Percentiles rank a stretch among this genome's conserved stretches.
phyloP scores from a whole-genome alignment of 2,888 invertebrate genomes.

The Vannuccia rotundouncinata region DNA sequence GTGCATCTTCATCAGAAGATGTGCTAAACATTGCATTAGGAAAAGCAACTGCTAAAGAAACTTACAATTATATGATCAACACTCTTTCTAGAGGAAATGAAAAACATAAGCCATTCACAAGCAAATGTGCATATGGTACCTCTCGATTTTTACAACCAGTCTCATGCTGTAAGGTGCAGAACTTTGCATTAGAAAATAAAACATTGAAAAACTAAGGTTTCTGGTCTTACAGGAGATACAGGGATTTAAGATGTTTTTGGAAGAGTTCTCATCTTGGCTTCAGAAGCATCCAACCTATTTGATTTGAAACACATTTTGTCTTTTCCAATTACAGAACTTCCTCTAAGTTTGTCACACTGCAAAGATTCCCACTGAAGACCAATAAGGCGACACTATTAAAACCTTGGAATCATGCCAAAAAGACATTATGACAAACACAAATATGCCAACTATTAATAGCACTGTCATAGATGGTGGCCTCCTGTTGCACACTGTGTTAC shows the following conservation, averaged over 20 bases:
- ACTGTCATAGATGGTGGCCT: slow-evolving; percentile 5
- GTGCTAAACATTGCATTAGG: no score
- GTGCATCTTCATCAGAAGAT: no score
- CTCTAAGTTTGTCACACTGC: slow-evolving; percentile 23
- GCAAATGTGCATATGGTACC: not conserved
- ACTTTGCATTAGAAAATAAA: slow-evolving; percentile 11
- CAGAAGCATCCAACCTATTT: not conserved
- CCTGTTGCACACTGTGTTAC: slow-evolving; percentile 17
- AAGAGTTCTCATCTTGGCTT: slow-evolving; percentile 5
- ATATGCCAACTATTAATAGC: slow-evolving; percentile 5
- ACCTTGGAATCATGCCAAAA: slow-evolving; percentile 12
- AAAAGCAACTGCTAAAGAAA: no score
- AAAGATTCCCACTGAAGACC: no score
- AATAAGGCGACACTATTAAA: no score
- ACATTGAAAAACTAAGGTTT: not conserved
- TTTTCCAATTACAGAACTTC: not conserved
- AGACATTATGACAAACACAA: slow-evolving; percentile 16
- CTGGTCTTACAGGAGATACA: slow-evolving; percentile 6
- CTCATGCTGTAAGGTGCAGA: not conserved
- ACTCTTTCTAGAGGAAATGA: no score
- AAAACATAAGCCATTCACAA: no score
- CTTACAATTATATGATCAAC: no score
- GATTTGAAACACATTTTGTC: slow-evolving; percentile 6
- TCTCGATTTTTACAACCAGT: not conserved
- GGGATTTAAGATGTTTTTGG: slow-evolving; percentile 1